A percentile compares a stretch with the other conserved stretches of the same genome.
phyloP scores from a whole-genome alignment of 2,113 vertebrate genomes.

The Naja naja region DNA sequence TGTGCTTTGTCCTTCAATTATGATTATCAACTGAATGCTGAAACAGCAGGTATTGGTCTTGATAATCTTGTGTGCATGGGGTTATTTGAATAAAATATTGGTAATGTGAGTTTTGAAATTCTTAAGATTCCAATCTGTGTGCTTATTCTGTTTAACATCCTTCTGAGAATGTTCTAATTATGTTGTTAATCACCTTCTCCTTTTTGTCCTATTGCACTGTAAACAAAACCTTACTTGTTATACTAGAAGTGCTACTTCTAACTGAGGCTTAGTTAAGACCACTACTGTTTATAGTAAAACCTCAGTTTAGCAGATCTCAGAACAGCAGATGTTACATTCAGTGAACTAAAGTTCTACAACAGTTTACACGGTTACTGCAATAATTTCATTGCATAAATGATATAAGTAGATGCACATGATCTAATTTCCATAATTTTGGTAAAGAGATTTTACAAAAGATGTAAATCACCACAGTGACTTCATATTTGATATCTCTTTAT shows the following conservation, averaged over 20 bases:
- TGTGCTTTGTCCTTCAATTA: conserved; percentile 87
- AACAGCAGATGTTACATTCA: background rate
- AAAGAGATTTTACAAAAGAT: background rate
- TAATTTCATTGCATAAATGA: background rate
- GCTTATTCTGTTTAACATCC: background rate
- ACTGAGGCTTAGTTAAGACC: background rate
- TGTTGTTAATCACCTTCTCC: background rate
- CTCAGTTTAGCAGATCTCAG: background rate
- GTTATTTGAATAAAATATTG: background rate
- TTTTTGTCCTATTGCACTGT: conserved; percentile 11
- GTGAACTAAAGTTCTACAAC: background rate
- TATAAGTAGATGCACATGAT: background rate
- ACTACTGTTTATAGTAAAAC: accelerated
- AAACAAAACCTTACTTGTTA: background rate
- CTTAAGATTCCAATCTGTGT: background rate
- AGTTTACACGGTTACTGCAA: background rate
- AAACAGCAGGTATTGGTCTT: conserved; percentile 78
- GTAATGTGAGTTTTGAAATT: background rate
- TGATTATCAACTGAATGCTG: conserved; percentile 71
- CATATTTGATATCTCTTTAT: background rate
- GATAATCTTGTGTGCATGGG: background rate
- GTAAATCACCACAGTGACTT: background rate
- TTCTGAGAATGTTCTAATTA: background rate
- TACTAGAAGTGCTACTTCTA: background rate
- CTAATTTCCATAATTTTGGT: background rate